These are phyloP conservation scores for Drosophila nigricruria DNA, from an alignment of 2,888 invertebrate genomes.

Conservation along the genomic window DNA sequence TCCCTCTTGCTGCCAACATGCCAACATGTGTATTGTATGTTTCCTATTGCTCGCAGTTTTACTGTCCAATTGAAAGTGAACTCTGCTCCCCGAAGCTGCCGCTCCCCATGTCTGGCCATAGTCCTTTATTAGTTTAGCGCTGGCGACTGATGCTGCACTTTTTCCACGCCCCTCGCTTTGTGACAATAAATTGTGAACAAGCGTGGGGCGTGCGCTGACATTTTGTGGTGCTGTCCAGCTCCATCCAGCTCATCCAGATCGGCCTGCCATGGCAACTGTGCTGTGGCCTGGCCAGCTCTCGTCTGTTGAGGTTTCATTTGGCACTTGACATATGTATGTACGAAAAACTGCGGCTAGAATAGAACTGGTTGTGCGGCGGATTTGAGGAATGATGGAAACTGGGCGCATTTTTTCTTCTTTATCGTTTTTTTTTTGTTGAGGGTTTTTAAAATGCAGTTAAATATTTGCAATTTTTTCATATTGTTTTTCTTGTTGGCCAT, in stretches of 20 bases:
- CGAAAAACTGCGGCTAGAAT: conserved; percentile 44
- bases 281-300: conserved; percentile 19
- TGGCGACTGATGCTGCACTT: conserved; percentile 39
- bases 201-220: conserved; percentile 72
- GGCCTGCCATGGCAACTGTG: background rate
- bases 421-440: conserved; percentile 19
- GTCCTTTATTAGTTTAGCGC: conserved; percentile 52
- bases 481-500: background rate
- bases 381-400: conserved; percentile 12
- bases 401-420: background rate
- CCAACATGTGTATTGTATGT: conserved; percentile 13
- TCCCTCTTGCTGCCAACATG: background rate
- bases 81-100: background rate
- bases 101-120: conserved; percentile 8
- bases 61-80: conserved; percentile 34
- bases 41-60: conserved; percentile 21
- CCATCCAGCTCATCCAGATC: conserved; percentile 39
- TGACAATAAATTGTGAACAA: conserved; percentile 75
- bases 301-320: conserved; percentile 76
- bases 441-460: conserved; percentile 70
- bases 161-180: conserved; percentile 30
- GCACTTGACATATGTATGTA: conserved; percentile 77
- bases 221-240: conserved; percentile 58
- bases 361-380: conserved; percentile 22
- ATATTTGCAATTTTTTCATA: conserved; percentile 61